Conservation (phyloP, 30 jellyfish, hydroid and myxozoan species). For the Hydractinia echinata region DNA sequence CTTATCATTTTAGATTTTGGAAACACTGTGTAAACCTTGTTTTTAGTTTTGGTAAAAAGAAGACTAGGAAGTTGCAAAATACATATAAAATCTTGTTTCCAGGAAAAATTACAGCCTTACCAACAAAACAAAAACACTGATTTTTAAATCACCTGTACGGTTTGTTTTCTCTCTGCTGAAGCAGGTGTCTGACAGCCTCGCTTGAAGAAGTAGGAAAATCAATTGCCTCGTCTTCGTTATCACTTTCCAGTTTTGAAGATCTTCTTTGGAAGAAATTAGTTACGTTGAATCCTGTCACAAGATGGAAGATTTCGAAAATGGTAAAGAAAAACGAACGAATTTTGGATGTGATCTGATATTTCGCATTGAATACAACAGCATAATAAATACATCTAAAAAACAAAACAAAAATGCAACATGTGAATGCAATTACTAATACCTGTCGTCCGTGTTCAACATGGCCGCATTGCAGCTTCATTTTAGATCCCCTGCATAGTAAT, state of each 20-base stretch:
- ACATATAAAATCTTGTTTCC: neutral
- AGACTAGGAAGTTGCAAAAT: no score
- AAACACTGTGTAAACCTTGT: no score
- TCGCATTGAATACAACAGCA: neutral
- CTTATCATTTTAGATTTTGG: no score
- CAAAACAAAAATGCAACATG: neutral
- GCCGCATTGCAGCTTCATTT: no score
- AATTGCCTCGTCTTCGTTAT: neutral
- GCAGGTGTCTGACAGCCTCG: slow-evolving; percentile 21
- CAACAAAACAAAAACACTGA: neutral
- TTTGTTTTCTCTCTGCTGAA: slow-evolving; percentile 24
- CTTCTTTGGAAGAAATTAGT: neutral
- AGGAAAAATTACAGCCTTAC: neutral
- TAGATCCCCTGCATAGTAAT: no score
- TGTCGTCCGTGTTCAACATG: neutral
- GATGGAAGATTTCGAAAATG: neutral
- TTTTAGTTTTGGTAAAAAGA: no score
- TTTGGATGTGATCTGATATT: neutral
- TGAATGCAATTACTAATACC: neutral
- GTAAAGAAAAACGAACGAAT: neutral
- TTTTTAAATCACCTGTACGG: slow-evolving; percentile 28
- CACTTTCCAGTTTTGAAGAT: neutral
- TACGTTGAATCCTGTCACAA: slow-evolving; percentile 22
- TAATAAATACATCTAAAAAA: neutral
- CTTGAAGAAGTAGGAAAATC: slow-evolving; percentile 19